Evolutionary conservation across 2,888 invertebrate species (phyloP).

Genomic region (Drosophila phalerata): DNA sequence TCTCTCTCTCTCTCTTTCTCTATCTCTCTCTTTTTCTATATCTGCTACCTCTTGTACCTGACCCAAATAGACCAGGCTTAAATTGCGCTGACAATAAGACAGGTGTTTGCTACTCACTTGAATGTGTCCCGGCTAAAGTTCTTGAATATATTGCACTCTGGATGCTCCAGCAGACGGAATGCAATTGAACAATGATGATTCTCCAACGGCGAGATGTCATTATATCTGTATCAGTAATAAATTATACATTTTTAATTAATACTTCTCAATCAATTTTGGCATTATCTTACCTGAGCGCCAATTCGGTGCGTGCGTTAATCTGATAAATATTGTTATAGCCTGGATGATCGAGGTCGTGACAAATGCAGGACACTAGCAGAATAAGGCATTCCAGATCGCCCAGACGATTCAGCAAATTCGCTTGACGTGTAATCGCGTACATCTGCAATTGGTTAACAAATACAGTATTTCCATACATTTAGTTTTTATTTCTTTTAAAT

Average conservation of each 20-base stretch:
- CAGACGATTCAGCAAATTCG: conserved; percentile 89
- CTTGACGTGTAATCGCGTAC: conserved; percentile 92
- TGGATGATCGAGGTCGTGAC: conserved; percentile 93
- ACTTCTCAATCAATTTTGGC: background rate
- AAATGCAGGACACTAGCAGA: conserved; percentile 91
- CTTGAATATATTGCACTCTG: conserved; percentile 92
- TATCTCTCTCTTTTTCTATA: too few relatives aligned
- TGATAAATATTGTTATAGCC: conserved; percentile 93
- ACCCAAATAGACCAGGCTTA: conserved; percentile 18
- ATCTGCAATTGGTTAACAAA: conserved; percentile 86
- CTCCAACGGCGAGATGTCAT: conserved; percentile 94
- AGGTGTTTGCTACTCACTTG: conserved; percentile 84
- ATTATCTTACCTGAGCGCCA: conserved; percentile 88
- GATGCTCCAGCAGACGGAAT: conserved; percentile 91
- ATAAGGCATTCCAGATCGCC: conserved; percentile 92
- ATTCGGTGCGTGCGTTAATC: conserved; percentile 93
- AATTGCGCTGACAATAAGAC: conserved; percentile 17
- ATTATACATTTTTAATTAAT: background rate
- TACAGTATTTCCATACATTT: background rate
- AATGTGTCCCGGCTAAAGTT: conserved; percentile 88
- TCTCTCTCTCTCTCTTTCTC: background rate
- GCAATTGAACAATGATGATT: conserved; percentile 95
- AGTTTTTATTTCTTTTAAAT: too few relatives aligned
- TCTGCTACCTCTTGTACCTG: too few relatives aligned
- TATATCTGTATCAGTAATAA: conserved; percentile 86